Conservation (phyloP, 2,888 invertebrate species). For the Ophioninae sp. region DNA sequence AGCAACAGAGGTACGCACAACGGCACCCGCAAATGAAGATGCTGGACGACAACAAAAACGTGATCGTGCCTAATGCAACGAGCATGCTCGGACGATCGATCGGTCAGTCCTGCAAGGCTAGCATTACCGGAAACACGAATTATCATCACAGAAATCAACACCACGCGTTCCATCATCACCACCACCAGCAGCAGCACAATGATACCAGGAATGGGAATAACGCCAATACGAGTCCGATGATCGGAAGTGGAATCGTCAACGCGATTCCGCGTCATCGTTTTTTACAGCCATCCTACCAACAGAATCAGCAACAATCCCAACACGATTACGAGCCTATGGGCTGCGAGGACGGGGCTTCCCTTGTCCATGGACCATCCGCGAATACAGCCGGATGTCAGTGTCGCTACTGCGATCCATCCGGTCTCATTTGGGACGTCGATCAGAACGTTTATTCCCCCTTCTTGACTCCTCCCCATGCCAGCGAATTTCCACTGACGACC, state of each 20-base stretch:
- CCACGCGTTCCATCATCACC: conserved; percentile 61
- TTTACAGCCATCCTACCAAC: conserved; percentile 44
- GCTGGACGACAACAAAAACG: conserved; percentile 81
- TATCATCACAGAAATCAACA: conserved; percentile 63
- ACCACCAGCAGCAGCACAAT: conserved; percentile 63
- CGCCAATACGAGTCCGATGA: conserved; percentile 48
- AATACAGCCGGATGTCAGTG: conserved; percentile 85
- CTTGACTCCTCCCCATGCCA: conserved; percentile 79
- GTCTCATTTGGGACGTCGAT: conserved; percentile 89
- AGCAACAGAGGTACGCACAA: conserved; percentile 75
- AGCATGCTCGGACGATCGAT: conserved; percentile 65
- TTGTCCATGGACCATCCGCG: conserved; percentile 68
- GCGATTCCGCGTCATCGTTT: conserved; percentile 56
- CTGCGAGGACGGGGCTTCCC: conserved; percentile 69
- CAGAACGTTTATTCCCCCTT: conserved; percentile 83
- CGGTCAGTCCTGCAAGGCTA: conserved; percentile 56
- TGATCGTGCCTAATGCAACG: conserved; percentile 68
- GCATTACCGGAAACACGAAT: conserved; percentile 46
- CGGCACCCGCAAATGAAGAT: conserved; percentile 82
- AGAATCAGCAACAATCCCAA: conserved; percentile 45
- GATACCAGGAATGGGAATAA: conserved; percentile 59
- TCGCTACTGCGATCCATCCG: conserved; percentile 89
- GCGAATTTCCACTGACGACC: conserved; percentile 65
- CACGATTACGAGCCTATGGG: conserved; percentile 54
- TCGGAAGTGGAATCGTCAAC: conserved; percentile 48